Evolutionary conservation across 1,140 invertebrate species (phyloP), one percentile per base, ranked within the genome.

Genomic region (Bombus difficillimus): DNA sequence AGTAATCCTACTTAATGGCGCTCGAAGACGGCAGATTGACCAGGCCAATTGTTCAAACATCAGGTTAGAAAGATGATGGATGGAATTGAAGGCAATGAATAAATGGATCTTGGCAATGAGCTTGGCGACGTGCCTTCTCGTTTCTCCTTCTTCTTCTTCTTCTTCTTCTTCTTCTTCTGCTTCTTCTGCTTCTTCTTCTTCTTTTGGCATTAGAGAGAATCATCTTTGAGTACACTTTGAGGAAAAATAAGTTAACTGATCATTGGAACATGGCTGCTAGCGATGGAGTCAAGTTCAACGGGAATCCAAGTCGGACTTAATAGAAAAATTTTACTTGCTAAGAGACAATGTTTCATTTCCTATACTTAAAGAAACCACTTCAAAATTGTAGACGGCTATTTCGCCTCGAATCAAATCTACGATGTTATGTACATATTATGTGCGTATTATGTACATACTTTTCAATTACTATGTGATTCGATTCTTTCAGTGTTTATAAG

Each of bases 391-490:
- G 1, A 62, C 1, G 28, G 0, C 28, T n/a, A 62, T 62, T 12
- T 62, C 28, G 28, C 13, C 18, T 53, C 47, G 5, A 53, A 53
- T 22, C 47, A 53, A 53, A 22, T 53, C 5, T 53, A 53, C 18
- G 18, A 22, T 53, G 1, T 22, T 53, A 5, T 0, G 47, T 53
- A 18, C 13, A 22, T 53, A 0, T 22, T 53, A 5, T 0, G 47
- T 53, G 47, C 18, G 47, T 53, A 53, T 22, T 53, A 53, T 8
- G 18, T 22, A 53, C 18, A 53, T 53, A 53, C 18, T 53, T 53
- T 53, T 2, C 18, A 53, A 53, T 0, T 53, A 18, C 18, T 53
- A 53, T 18, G 6, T 47, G 47, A 47, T 47, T 47, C 15, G 47
- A 47, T 47, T 47, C 15, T 18, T 18, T 47, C 47, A 18, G 47